Percentiles rank a stretch among this genome's conserved stretches.
These are phyloP conservation scores for Macrocentrus cingulum DNA, from an alignment of 1,140 invertebrate species.

Conservation along the genomic window DNA sequence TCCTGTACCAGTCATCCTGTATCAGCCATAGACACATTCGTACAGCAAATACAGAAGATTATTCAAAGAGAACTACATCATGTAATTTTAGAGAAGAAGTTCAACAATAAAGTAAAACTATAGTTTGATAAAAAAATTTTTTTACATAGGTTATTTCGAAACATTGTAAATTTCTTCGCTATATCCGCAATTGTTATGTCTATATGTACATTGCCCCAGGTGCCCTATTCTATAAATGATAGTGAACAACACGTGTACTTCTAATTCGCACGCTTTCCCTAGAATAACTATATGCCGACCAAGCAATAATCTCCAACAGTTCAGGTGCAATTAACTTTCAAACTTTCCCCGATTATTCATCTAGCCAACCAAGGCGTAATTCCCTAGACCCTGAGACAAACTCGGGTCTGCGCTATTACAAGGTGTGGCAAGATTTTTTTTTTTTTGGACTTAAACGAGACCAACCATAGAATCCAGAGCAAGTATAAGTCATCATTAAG, in stretches of 20 bases:
- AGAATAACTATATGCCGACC: slow-evolving; percentile 9
- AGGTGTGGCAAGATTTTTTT: slow-evolving; percentile 19
- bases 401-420: not conserved
- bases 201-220: too few species aligned
- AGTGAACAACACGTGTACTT: slow-evolving; percentile 7
- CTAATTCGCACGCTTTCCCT: slow-evolving; percentile 31
- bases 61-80: too few species aligned
- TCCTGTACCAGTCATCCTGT: too few species aligned
- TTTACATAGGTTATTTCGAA: too few species aligned
- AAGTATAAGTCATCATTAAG: not conserved
- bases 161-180: too few species aligned
- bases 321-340: slow-evolving; percentile 28
- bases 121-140: too few species aligned
- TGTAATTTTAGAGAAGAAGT: too few species aligned
- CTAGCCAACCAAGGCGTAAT: slow-evolving; percentile 7
- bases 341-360: slow-evolving; percentile 32
- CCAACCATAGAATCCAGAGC: not conserved
- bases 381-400: slow-evolving; percentile 8
- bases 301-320: slow-evolving; percentile 9
- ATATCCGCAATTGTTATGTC: too few species aligned
- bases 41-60: slow-evolving; percentile 38
- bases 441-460: not conserved
- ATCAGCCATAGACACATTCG: slow-evolving; percentile 53
- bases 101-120: too few species aligned
- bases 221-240: not conserved